Percentiles rank a stretch among this genome's conserved stretches.
phyloP scores from a whole-genome alignment of 2,113 vertebrate genomes.

The Vicugna pacos region DNA sequence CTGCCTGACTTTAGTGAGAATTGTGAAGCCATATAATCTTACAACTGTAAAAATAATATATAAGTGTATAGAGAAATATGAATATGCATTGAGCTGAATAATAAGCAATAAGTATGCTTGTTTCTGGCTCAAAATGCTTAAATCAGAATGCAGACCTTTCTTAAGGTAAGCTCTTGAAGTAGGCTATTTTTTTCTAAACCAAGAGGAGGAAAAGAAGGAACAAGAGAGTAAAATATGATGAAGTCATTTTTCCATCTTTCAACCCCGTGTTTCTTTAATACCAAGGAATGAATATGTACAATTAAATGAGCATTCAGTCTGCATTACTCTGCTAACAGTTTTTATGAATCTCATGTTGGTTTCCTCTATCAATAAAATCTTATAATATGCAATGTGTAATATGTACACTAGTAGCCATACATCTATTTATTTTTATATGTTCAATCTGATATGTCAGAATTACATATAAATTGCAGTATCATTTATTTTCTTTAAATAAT shows the following conservation, averaged over 20 bases:
- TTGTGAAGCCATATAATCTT: background rate
- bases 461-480: background rate
- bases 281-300: background rate
- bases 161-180: background rate
- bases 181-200: background rate
- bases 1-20: background rate
- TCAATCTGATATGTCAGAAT: background rate
- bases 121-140: slow-evolving; percentile 4
- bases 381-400: background rate
- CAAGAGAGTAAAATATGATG: background rate
- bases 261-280: background rate
- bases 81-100: slow-evolving; percentile 30
- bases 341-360: background rate
- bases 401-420: background rate
- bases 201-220: background rate
- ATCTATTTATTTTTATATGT: slow-evolving; percentile 9
- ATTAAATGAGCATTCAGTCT: background rate
- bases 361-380: background rate
- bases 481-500: background rate
- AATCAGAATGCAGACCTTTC: background rate
- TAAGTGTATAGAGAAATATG: background rate
- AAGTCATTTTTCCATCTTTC: background rate
- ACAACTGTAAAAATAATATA: background rate
- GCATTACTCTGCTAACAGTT: background rate
- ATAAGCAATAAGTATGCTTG: background rate